Conservation (phyloP, 2,113 vertebrate genomes). For the Lates calcarifer region DNA sequence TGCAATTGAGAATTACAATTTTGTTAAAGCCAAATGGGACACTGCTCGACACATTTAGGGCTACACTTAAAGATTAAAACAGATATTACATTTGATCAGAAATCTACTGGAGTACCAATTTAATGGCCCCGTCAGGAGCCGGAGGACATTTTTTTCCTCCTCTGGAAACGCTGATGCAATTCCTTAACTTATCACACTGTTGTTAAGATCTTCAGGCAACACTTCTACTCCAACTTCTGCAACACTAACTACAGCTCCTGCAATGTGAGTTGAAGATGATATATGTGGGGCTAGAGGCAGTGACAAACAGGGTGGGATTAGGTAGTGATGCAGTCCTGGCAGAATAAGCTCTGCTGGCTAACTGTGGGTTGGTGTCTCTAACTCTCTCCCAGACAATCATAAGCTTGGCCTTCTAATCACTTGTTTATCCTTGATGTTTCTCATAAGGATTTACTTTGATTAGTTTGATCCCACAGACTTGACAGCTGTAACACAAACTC, state of each 20-base stretch:
- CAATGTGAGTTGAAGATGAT: constrained; percentile 53
- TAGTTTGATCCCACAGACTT: constrained; percentile 63
- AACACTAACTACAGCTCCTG: constrained; percentile 45
- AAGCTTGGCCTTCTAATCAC: constrained; percentile 62
- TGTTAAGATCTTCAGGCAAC: constrained; percentile 54
- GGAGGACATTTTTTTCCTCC: neutral
- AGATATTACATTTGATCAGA: constrained; percentile 35
- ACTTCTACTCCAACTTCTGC: constrained; percentile 44
- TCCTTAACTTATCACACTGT: constrained; percentile 28
- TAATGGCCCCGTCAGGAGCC: neutral
- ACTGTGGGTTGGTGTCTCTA: constrained; percentile 23
- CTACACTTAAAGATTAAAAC: neutral
- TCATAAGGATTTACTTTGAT: constrained; percentile 69
- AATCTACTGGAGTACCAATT: neutral
- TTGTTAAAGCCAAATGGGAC: neutral
- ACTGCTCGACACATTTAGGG: neutral
- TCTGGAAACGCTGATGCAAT: constrained; percentile 1
- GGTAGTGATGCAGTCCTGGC: constrained; percentile 37
- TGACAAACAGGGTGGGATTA: constrained; percentile 68
- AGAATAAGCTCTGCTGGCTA: constrained; percentile 51
- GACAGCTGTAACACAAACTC: constrained; percentile 66
- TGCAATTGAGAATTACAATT: neutral
- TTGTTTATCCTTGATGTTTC: constrained; percentile 69
- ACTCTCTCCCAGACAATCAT: constrained; percentile 48
- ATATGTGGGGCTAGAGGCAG: constrained; percentile 53